Evolutionary conservation across 2,113 vertebrate species (phyloP).

Genomic region (Diphyllodes magnificus): DNA sequence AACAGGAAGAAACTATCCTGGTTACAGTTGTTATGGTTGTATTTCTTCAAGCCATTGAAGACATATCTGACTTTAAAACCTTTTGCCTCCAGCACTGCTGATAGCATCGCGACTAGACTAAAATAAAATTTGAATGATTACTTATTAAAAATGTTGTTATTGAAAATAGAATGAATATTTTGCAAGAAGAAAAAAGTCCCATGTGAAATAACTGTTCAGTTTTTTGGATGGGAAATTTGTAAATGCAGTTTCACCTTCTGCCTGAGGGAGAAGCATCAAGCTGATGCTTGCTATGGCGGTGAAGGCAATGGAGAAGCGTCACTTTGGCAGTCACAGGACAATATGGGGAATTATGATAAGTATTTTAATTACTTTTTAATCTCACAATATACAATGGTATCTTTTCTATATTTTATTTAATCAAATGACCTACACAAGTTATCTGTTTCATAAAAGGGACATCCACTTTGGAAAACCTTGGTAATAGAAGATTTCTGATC

Average conservation of each 20-base stretch:
- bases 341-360: neutral
- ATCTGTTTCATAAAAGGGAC: neutral
- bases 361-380: neutral
- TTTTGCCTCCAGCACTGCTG: neutral
- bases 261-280: rapidly evolving
- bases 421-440: neutral
- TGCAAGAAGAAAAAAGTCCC: neutral
- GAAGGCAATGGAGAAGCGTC: neutral
- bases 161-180: neutral
- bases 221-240: neutral
- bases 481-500: neutral
- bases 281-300: neutral
- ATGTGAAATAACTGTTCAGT: neutral
- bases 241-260: neutral
- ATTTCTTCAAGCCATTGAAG: neutral
- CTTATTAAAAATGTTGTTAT: neutral
- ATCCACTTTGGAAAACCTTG: neutral
- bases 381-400: neutral
- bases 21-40: neutral
- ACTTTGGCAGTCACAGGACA: neutral
- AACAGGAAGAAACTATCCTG: neutral
- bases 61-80: neutral
- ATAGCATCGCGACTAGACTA: neutral
- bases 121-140: neutral
- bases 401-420: neutral